Evolutionary conservation across 2,888 invertebrate genomes (phyloP).

Genomic region (Aphrophora alni): DNA sequence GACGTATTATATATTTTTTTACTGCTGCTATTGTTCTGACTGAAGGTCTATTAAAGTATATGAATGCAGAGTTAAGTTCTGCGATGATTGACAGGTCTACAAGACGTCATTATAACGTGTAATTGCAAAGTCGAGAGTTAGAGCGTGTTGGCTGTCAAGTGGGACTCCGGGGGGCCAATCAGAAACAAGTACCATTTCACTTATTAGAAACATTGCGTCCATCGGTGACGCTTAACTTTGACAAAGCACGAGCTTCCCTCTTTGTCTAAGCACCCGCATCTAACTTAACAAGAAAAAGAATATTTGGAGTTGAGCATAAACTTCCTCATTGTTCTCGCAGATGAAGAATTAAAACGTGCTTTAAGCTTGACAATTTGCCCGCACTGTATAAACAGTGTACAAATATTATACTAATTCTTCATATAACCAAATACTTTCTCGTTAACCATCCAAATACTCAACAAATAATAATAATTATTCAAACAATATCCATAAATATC

Average conservation of each 20-base stretch:
- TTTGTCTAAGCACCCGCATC: background rate
- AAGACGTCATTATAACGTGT: background rate
- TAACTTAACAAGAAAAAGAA: background rate
- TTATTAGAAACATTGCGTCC: background rate
- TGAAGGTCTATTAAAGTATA: background rate
- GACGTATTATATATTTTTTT: too few relatives aligned
- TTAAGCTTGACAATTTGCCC: background rate
- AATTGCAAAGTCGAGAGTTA: slow-evolving; percentile 9
- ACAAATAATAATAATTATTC: too few relatives aligned
- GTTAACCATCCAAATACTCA: too few relatives aligned
- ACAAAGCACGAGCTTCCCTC: background rate
- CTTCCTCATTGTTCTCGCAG: background rate
- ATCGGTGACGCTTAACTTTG: background rate
- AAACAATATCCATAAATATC: too few relatives aligned
- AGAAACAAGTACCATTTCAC: slow-evolving; percentile 6
- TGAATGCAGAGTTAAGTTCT: background rate
- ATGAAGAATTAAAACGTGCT: background rate
- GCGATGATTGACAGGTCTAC: background rate
- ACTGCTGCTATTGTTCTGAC: too few relatives aligned
- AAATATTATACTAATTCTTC: too few relatives aligned
- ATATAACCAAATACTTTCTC: too few relatives aligned
- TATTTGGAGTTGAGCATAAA: background rate
- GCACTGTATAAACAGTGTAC: too few relatives aligned
- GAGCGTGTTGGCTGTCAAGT: slow-evolving; percentile 2
- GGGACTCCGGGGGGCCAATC: background rate